Evolutionary conservation across 2,888 invertebrate species (phyloP), one percentile per base, ranked within the genome.

Genomic region (Caenorhabditis zanzibari): DNA sequence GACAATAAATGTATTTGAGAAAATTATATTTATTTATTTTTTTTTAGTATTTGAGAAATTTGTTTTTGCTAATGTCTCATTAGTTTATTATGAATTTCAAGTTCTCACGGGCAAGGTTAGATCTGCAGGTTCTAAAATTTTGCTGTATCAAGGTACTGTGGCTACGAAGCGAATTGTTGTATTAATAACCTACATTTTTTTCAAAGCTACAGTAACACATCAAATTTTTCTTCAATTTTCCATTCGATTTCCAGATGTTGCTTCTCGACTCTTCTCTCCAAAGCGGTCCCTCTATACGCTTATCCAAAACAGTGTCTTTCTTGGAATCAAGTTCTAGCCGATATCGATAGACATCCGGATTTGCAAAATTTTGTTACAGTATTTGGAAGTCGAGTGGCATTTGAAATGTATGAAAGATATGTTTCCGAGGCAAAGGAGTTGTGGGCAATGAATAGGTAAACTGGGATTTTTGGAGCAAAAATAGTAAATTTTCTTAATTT

Each of bases 271-370:
- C 71, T 83, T 5, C 71, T 83, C 12, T 69, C 74, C 2, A 66
- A 75, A 58, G 54, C 71, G 14, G 52, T 83, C 12, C 75, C 83
- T 5, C 54, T 64, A 14, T 44, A 52, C 10, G 35, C 24, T 0
- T 80, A 75, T 52, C 71, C 80, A 47, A 41, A 44, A 10, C 41
- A 59, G n/a, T 47, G 63, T 71, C 54, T 44, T 19, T 74, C 56
- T n/a, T 79, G 82, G 85, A 68, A 80, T 9, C 61, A 56, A 26
- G 58, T 82, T 4, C 44, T 82, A 12, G 71, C 76, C 0, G 82
- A 82, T 28, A 32, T 97, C 93, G 97, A 97, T 71, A 95, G 95
- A 86, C 96, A 96, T 89, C 95, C 95, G 32, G 96, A 96, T 26
- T 89, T 82, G 56, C 64, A 69, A 16, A 84, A 82, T 28, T 91